Conservation (phyloP, 2,797 vertebrate species). For the Sciurus carolinensis region DNA sequence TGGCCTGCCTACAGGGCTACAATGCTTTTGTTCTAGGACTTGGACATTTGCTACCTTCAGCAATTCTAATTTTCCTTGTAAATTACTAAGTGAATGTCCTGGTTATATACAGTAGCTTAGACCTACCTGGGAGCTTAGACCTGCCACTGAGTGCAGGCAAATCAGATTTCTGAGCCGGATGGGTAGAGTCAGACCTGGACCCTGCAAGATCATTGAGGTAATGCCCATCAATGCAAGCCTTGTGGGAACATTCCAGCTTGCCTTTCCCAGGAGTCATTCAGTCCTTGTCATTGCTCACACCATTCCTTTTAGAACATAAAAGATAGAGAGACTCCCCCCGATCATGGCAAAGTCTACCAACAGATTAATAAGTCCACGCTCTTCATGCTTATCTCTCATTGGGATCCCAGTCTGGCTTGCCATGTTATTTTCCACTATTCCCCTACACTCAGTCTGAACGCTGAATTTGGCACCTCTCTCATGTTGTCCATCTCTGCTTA, state of each 20-base stretch:
- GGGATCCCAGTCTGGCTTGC: not conserved
- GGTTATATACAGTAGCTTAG: not conserved
- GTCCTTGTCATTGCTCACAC: not conserved
- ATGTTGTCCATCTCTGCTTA: not conserved
- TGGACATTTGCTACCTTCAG: not conserved
- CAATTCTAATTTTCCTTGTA: conserved; percentile 49
- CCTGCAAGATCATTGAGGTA: not conserved
- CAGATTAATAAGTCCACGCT: not conserved
- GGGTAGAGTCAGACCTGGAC: not conserved
- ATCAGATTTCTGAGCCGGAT: conserved; percentile 16
- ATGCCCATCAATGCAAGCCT: not conserved
- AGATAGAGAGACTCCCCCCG: not conserved
- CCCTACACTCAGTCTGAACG: not conserved
- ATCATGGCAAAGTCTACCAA: not conserved
- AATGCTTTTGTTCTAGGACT: not conserved
- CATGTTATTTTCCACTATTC: not conserved
- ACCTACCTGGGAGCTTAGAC: not conserved
- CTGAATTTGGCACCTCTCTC: not conserved
- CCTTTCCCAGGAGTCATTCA: not conserved
- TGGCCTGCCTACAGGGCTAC: not conserved
- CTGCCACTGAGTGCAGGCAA: not conserved
- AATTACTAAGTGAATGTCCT: conserved; percentile 27
- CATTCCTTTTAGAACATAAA: not conserved
- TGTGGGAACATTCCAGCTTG: not conserved
- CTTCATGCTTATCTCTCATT: not conserved